phyloP scores from a whole-genome alignment of 1,140 invertebrate genomes.

The Lordiphosa clarofinis region DNA sequence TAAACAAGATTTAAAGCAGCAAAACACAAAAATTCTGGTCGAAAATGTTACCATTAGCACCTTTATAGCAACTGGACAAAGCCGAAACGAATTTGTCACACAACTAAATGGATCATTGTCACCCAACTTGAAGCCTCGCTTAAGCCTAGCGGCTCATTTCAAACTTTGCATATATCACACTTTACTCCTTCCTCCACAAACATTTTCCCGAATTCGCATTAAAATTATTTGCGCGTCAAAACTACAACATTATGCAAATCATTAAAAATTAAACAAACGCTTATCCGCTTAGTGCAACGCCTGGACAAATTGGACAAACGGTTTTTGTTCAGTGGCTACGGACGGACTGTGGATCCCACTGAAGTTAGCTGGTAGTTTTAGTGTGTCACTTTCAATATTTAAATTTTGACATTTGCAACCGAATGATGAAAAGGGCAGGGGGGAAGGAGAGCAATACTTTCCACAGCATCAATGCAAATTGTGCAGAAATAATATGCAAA shows the following conservation, averaged over 20 bases:
- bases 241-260: constrained; percentile 74
- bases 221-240: constrained; percentile 58
- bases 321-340: not conserved
- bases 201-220: constrained; percentile 37
- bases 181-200: constrained; percentile 2
- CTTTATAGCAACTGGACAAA: too few relatives aligned
- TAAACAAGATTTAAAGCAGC: too few relatives aligned
- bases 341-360: not conserved
- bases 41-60: not conserved
- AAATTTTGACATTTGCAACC: constrained; percentile 64
- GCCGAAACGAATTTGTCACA: not conserved
- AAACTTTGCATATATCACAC: constrained; percentile 30
- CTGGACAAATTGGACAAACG: constrained; percentile 15
- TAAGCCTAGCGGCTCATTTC: constrained; percentile 27
- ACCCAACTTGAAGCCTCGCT: not conserved
- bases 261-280: constrained; percentile 77
- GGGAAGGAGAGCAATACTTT: not conserved
- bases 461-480: constrained; percentile 63
- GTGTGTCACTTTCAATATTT: constrained; percentile 66
- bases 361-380: constrained; percentile 17
- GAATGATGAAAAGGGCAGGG: too few relatives aligned
- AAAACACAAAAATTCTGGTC: too few relatives aligned
- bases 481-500: constrained; percentile 70
- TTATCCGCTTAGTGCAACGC: constrained; percentile 73
- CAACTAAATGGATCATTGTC: constrained; percentile 43